These are phyloP conservation scores for Ips nitidus DNA, from an alignment of 1,140 invertebrate species.

Conservation along the genomic window DNA sequence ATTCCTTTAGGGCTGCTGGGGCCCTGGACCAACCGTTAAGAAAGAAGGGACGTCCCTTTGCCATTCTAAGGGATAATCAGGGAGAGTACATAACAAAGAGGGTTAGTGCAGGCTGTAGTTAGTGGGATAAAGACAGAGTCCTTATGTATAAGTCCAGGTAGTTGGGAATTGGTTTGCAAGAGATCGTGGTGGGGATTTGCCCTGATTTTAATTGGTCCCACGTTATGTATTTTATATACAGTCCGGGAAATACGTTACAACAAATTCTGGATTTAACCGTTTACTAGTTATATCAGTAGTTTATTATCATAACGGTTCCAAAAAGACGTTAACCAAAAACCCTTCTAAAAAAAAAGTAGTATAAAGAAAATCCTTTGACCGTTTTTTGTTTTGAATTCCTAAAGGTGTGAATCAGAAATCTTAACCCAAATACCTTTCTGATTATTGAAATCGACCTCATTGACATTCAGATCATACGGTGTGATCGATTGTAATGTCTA, in stretches of 20 bases:
- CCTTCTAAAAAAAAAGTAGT: no score
- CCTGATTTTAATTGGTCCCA: slow-evolving; percentile 16
- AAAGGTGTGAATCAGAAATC: slow-evolving; percentile 8
- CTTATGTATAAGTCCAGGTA: slow-evolving; percentile 1
- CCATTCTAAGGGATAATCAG: neutral
- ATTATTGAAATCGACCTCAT: slow-evolving; percentile 14
- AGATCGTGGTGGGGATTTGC: neutral
- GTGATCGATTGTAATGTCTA: slow-evolving; percentile 14
- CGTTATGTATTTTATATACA: neutral
- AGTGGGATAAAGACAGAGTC: slow-evolving; percentile 2
- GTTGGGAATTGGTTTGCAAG: neutral
- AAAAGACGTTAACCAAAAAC: no score
- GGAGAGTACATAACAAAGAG: slow-evolving; percentile 2
- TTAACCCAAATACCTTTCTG: slow-evolving; percentile 18
- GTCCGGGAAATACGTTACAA: neutral
- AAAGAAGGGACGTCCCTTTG: neutral
- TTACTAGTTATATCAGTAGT: no score
- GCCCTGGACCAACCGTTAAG: slow-evolving; percentile 2
- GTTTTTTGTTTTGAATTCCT: neutral
- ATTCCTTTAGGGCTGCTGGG: slow-evolving; percentile 13
- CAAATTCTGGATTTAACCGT: neutral
- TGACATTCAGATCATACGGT: neutral
- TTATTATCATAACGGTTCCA: no score
- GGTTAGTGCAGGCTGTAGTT: neutral
- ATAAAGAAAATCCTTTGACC: no score